These are phyloP conservation scores for Oxyscelio sp. DNA, from an alignment of 2,888 invertebrate species.

Conservation along the genomic window DNA sequence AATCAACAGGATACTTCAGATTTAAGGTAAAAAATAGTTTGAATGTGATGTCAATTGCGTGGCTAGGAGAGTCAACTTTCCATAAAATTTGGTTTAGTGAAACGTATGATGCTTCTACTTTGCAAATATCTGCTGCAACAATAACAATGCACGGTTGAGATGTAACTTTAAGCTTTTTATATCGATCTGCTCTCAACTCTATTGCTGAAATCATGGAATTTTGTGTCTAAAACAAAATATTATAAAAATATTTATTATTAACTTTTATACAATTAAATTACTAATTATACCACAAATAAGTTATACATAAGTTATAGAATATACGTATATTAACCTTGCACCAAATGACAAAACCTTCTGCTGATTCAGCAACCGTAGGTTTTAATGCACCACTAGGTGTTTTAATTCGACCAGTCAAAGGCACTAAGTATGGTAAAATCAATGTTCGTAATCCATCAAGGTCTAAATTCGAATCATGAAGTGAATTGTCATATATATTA, in stretches of 20 bases:
- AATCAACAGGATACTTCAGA: conserved; percentile 28
- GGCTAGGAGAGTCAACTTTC: conserved; percentile 24
- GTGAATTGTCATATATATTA: conserved; percentile 7
- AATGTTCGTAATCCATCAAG: conserved; percentile 27
- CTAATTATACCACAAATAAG: too few relatives aligned
- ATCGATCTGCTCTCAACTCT: conserved; percentile 4
- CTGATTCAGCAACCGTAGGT: conserved; percentile 23
- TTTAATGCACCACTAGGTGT: neutral
- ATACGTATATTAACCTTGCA: conserved; percentile 23
- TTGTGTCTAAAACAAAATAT: conserved; percentile 22
- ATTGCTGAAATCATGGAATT: conserved; percentile 17
- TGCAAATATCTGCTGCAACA: conserved; percentile 6
- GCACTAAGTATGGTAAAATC: conserved; percentile 29
- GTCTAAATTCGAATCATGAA: conserved; percentile 6
- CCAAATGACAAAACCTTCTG: conserved; percentile 47
- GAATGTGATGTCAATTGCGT: conserved; percentile 34
- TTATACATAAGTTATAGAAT: conserved; percentile 21
- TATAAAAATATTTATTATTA: neutral
- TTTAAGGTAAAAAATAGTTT: conserved; percentile 34
- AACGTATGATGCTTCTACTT: conserved; percentile 34
- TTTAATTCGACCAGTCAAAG: conserved; percentile 19
- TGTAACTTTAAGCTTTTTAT: conserved; percentile 10
- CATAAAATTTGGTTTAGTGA: conserved; percentile 15
- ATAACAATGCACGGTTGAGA: conserved; percentile 33
- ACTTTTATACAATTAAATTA: too few relatives aligned